Conservation (phyloP, 35 echinoderm and acorn worm species). For the Nesometra sesokonis region DNA sequence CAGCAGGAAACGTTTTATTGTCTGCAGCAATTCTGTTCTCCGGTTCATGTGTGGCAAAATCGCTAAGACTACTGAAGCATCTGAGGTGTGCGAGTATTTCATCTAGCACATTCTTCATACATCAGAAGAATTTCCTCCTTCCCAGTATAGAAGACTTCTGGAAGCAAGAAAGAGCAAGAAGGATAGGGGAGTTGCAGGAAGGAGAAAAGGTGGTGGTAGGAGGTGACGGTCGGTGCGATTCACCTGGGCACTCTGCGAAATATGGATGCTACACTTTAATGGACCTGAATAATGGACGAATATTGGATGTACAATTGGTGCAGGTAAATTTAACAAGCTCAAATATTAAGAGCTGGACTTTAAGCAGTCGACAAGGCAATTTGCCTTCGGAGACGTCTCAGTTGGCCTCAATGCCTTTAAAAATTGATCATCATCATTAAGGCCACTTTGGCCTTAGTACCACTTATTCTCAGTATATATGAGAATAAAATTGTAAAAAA, state of each 20-base stretch:
- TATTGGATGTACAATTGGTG: conserved; percentile 4
- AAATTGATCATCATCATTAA: too few relatives aligned
- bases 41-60: conserved; percentile 31
- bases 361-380: too few relatives aligned
- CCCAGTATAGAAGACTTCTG: not conserved
- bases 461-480: too few relatives aligned
- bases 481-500: too few relatives aligned
- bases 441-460: too few relatives aligned
- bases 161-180: not conserved
- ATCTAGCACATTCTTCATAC: not conserved
- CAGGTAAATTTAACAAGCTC: too few relatives aligned
- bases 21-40: conserved; percentile 46
- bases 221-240: conserved; percentile 35
- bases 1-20: conserved; percentile 54
- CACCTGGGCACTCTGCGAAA: conserved; percentile 41
- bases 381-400: too few relatives aligned
- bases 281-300: conserved; percentile 14
- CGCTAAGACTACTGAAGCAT: not conserved
- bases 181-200: not conserved
- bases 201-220: not conserved
- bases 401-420: too few relatives aligned
- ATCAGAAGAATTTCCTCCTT: not conserved
- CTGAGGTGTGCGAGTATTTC: not conserved
- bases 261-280: conserved; percentile 43
- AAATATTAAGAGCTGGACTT: too few relatives aligned